Base-by-base conservation (phyloP, 2,888 invertebrate species). In the Choristoneura rosaceana region DNA sequence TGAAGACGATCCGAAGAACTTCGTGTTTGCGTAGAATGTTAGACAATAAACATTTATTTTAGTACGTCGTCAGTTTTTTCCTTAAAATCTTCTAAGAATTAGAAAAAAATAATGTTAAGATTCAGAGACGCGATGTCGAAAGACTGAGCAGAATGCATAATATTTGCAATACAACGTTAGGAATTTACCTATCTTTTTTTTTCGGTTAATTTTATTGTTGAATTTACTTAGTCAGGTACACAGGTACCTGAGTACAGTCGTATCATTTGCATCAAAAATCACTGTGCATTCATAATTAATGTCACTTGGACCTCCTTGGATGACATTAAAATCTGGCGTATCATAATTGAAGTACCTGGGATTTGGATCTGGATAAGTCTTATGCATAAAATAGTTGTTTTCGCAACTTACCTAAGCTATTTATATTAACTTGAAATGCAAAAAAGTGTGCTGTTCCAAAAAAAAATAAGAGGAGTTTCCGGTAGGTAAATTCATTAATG, bases 1-100 rank as follows among this genome's bases (percentile, higher is more conserved):
- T 76, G 91, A 93, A 4, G 85, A 84, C 45, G 89, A 89, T 38
- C 92, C 93, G 0, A 87, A 87, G 77, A 87, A 86, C 73, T 93
- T 93, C 71, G 76, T 93, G 59, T 93, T 93, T 79, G 82, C 90
- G 2, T 55, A 55, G 25, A 55, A 25, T 25, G 55, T 55, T 59
- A 59, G 59, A n/a, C n/a, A 59, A 59, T 59, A 59, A 34, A 59
- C n/a, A 59, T 59, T 59, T 59, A 34, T 38, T 34, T 59, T 59
- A 14, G 52, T 9, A n/a, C 34, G 10, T 25, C n/a, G 5, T 38
- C 4, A 12, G 55, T 59, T 33, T 59, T 59, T 59, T 38, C 59
- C 38, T 59, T 38, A n/a, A 38, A 5, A 5, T 34, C n/a, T 59
- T 59, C 59, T n/a, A 3, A 3, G 38, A 34, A 59, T 34, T 33